Percentiles rank a stretch among this genome's conserved stretches.
phyloP scores from a whole-genome alignment of 2,113 vertebrate species.

The Trogon melanurus region DNA sequence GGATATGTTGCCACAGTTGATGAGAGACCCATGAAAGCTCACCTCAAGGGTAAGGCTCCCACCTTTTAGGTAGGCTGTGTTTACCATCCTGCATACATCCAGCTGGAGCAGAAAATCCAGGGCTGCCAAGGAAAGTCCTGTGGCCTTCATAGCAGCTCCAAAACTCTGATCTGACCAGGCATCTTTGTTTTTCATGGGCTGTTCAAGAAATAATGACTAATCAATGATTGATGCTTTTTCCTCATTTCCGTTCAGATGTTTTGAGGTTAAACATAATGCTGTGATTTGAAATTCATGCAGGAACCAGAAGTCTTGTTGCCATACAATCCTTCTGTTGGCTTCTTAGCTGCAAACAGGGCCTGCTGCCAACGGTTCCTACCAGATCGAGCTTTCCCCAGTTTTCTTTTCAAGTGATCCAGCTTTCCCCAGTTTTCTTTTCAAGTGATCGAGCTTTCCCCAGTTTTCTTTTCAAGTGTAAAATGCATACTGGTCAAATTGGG shows the following conservation, averaged over 20 bases:
- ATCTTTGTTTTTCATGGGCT: background rate
- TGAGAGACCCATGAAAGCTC: background rate
- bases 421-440: constrained; percentile 42
- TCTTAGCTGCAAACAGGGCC: constrained; percentile 48
- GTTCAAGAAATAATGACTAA: constrained; percentile 29
- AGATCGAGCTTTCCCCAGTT: constrained; percentile 24
- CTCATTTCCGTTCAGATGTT: background rate
- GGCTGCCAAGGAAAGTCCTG: background rate
- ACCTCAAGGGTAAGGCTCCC: background rate
- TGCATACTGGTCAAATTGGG: constrained; percentile 25
- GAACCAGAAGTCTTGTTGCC: constrained; percentile 49
- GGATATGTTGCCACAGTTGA: background rate
- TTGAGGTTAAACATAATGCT: constrained; percentile 33
- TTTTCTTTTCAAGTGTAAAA: constrained; percentile 50
- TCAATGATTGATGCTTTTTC: background rate
- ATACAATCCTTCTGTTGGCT: constrained; percentile 52
- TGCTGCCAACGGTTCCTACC: constrained; percentile 47
- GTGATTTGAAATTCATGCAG: constrained; percentile 18
- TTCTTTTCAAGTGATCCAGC: background rate
- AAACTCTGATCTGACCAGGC: background rate
- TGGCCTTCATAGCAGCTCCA: background rate
- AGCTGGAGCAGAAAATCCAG: background rate
- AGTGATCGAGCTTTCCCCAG: constrained; percentile 3
- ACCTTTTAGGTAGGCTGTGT: background rate
- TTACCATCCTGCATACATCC: background rate